Percentiles rank a stretch among this genome's conserved stretches.
Evolutionary conservation across 2,797 vertebrate genomes (phyloP).

Genomic region (Halcyon leucocephala): DNA sequence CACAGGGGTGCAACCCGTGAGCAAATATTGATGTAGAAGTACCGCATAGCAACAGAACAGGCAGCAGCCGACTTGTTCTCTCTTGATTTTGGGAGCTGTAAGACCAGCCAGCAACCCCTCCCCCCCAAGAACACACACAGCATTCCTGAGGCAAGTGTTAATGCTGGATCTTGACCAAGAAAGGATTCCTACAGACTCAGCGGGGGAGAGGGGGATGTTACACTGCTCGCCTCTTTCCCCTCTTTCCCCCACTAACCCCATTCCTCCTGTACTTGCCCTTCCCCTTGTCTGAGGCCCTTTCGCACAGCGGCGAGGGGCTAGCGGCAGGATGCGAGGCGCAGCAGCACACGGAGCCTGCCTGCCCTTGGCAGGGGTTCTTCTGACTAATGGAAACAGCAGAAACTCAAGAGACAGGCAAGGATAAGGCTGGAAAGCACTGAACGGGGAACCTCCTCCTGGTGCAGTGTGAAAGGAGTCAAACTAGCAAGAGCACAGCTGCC

Average conservation of each 20-base stretch:
- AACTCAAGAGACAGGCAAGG: background rate
- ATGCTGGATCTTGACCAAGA: conserved; percentile 16
- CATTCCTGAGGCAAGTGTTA: conserved; percentile 46
- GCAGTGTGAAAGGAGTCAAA: background rate
- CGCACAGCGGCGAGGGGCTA: rapidly evolving
- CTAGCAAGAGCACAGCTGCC: background rate
- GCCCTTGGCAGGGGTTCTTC: background rate
- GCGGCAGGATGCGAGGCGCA: background rate
- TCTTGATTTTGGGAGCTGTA: background rate
- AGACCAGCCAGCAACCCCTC: background rate
- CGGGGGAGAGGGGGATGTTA: background rate
- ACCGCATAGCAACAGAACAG: background rate
- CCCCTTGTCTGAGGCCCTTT: background rate
- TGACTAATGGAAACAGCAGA: background rate
- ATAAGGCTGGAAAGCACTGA: background rate
- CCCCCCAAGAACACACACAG: background rate
- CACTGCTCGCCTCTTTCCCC: background rate
- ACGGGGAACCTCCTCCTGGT: background rate
- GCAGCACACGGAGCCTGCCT: background rate
- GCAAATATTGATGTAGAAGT: background rate
- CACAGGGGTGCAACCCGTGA: background rate
- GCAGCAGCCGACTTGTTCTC: background rate
- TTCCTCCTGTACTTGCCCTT: background rate
- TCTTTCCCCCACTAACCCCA: background rate
- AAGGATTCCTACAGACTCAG: background rate